phyloP scores from a whole-genome alignment of 2,113 vertebrate species.

The Pavo muticus region DNA sequence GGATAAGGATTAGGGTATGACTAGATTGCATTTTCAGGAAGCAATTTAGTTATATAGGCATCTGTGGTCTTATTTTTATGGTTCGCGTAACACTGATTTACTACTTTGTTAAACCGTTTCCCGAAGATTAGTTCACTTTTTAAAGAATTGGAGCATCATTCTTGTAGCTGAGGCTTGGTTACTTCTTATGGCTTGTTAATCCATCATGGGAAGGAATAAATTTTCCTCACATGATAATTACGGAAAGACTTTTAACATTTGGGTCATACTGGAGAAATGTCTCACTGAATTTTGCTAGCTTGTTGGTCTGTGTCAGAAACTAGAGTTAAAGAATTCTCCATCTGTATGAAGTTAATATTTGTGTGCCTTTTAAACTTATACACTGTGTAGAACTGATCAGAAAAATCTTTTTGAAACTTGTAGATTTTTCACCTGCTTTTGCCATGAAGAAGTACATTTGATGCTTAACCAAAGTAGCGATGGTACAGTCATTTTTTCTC shows the following conservation, averaged over 20 bases:
- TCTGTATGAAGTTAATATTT: not conserved
- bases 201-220: not conserved
- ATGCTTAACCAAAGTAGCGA: not conserved
- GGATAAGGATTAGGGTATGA: not conserved
- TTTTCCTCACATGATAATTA: not conserved
- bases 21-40: not conserved
- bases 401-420: not conserved
- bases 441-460: not conserved
- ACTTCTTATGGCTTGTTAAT: not conserved
- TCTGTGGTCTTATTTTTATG: not conserved
- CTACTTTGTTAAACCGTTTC: not conserved
- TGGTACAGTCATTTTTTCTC: not conserved
- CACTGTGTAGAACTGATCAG: not conserved
- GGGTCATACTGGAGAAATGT: not conserved
- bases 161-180: not conserved
- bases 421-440: not conserved
- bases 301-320: not conserved
- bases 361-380: not conserved
- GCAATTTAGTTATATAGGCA: fast-evolving
- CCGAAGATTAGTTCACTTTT: not conserved
- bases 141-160: not conserved
- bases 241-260: not conserved
- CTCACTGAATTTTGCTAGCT: not conserved
- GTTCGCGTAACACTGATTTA: not conserved
- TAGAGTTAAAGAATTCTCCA: not conserved